Percentiles rank a stretch among this genome's conserved stretches.
Conservation (phyloP, 30 jellyfish, hydroid and myxozoan genomes). For the Hydra vulgaris region DNA sequence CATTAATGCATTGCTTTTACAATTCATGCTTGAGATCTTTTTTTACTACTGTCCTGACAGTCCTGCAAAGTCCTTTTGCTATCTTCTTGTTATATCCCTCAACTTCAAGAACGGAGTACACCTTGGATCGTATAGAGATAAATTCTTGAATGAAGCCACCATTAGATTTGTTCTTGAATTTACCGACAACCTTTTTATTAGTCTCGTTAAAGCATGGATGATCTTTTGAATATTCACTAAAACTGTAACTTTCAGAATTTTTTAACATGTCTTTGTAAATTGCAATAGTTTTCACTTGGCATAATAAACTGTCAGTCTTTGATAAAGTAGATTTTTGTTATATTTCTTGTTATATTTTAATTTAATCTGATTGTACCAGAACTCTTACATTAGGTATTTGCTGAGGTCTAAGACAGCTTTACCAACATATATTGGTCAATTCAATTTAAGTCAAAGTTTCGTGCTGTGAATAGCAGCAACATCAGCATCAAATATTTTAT, state of each 20-base stretch:
- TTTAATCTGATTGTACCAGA: not conserved
- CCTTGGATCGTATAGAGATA: not conserved
- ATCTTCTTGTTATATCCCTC: not conserved
- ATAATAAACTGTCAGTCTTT: not conserved
- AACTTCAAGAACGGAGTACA: conserved; percentile 4
- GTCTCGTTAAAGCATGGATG: not conserved
- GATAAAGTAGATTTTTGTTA: not conserved
- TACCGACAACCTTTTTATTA: not conserved
- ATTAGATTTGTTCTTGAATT: not conserved
- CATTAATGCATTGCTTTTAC: not conserved
- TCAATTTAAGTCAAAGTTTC: not conserved
- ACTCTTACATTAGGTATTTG: not conserved
- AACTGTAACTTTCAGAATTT: not conserved
- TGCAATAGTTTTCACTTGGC: not conserved
- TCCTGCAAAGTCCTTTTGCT: not conserved
- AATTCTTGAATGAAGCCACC: not conserved
- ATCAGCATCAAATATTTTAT: not conserved
- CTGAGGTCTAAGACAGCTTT: not conserved
- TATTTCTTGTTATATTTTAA: not conserved
- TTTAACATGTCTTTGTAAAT: not conserved
- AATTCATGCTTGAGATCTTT: not conserved
- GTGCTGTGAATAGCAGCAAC: conserved; percentile 16
- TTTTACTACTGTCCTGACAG: not conserved
- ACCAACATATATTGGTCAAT: not conserved
- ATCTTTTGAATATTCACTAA: not conserved